phyloP scores from a whole-genome alignment of 2,888 invertebrate species.

The Drosophila monieri region DNA sequence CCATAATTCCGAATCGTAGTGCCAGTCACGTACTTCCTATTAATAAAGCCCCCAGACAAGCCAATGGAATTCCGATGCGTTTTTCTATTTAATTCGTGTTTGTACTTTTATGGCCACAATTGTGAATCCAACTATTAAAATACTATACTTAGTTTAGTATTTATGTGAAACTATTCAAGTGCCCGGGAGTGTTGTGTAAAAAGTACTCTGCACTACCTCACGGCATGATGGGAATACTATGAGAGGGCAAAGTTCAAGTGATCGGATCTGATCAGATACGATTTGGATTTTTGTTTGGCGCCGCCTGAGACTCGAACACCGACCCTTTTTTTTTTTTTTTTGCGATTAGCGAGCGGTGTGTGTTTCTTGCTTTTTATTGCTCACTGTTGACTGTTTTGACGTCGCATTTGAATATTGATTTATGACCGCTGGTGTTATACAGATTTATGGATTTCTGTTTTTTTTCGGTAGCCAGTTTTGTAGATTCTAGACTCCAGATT shows the following conservation, averaged over 20 bases:
- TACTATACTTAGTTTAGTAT: no score
- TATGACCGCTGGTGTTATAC: constrained; percentile 48
- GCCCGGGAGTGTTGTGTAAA: neutral
- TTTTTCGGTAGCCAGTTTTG: constrained; percentile 26
- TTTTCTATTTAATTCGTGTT: constrained; percentile 7
- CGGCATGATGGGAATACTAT: constrained; percentile 19
- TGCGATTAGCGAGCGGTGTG: constrained; percentile 20
- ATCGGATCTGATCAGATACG: constrained; percentile 36
- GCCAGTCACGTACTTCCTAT: constrained; percentile 38
- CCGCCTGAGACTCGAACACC: constrained; percentile 15
- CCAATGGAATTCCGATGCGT: constrained; percentile 38
- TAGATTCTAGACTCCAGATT: neutral
- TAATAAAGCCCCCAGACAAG: constrained; percentile 33
- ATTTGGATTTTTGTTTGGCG: constrained; percentile 35
- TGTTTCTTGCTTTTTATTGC: constrained; percentile 25
- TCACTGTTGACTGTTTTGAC: constrained; percentile 12
- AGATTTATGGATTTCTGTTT: constrained; percentile 50
- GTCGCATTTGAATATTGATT: constrained; percentile 49
- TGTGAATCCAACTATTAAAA: constrained; percentile 6
- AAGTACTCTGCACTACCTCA: constrained; percentile 11
- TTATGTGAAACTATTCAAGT: neutral
- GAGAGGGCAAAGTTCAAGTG: constrained; percentile 40
- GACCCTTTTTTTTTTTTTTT: neutral
- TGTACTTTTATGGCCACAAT: constrained; percentile 19
- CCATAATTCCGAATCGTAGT: constrained; percentile 27